Base-by-base conservation (phyloP, 2,113 vertebrate genomes). In the Chamaea fasciata region DNA sequence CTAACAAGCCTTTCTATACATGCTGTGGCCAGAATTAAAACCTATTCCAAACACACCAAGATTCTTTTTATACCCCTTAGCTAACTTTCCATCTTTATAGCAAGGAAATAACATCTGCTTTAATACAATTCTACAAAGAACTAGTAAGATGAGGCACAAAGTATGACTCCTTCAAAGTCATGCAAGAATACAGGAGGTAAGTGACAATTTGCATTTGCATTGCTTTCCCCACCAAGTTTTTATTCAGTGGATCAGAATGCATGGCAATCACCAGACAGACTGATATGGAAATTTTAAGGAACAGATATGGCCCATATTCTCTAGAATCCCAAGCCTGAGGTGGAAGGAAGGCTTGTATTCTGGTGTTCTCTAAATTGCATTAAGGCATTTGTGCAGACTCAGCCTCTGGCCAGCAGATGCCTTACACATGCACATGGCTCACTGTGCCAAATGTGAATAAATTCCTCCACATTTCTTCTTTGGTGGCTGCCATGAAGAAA, bases 101-200 rank as follows among this genome's bases (percentile, higher is more conserved):
- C 23, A 89, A 68, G 30, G 60, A 94, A 94, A 64, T n/a, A 71
- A 65, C 71, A 88, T 21, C 26, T 53, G 53, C 44, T 92, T 64
- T 71, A 91, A 71, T 19, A 52, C 13, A 84, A 60, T 22, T 77
- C n/a, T 69, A n/a, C 28, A 62, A 75, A 83, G 50, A 62, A 65
- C 16, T 31, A 52, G 2, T 27, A 84, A 79, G 26, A 52, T 46
- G 46, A 87, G 17, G 64, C 41, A 86, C 13, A 37, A 63, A 94
- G n/a, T 11, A 35, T 1, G 15, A 83, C 23, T 84, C 39, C 68
- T 70, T 64, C 49, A 84, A 79, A 94, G 75, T 33, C 50, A 53
- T 2, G 27, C 37, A 33, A 74, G n/a, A 47, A 11, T 19, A 22
- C 0, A 78, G 50, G 33, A 86, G 30, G 31, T 39, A 77, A 26